These are phyloP conservation scores for Chanos chanos DNA, from an alignment of 2,797 vertebrate species.

Conservation along the genomic window DNA sequence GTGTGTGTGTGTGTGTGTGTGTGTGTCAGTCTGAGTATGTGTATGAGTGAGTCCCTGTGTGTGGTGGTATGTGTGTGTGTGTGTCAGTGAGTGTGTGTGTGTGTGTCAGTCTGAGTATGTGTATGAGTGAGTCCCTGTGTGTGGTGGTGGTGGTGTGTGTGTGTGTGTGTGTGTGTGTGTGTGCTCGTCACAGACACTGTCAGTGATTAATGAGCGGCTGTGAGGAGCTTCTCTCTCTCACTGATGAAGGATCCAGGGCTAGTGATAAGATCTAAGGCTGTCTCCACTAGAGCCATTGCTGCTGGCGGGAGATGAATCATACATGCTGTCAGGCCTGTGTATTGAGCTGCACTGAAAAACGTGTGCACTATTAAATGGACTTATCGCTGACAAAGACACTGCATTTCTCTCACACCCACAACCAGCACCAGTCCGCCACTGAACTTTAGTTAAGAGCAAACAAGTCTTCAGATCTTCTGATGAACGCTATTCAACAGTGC, in stretches of 20 bases:
- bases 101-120: neutral
- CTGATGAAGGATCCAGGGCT: constrained; percentile 9
- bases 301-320: constrained; percentile 31
- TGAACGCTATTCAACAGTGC: neutral
- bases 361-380: constrained; percentile 16
- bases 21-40: neutral
- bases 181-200: neutral
- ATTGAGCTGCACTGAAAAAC: constrained; percentile 21
- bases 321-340: constrained; percentile 10
- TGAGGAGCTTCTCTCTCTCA: neutral
- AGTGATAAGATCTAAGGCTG: constrained; percentile 30
- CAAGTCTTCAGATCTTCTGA: neutral
- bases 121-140: neutral
- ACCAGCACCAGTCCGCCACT: neutral
- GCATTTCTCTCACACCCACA: neutral
- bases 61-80: neutral
- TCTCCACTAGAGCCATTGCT: constrained; percentile 20
- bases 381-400: constrained; percentile 19
- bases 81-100: neutral
- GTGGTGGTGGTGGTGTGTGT: neutral
- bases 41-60: neutral
- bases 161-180: neutral
- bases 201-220: constrained; percentile 25
- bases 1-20: neutral
- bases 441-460: constrained; percentile 19